Base-by-base conservation (phyloP, 2,797 vertebrate genomes). In the Florisuga fusca region DNA sequence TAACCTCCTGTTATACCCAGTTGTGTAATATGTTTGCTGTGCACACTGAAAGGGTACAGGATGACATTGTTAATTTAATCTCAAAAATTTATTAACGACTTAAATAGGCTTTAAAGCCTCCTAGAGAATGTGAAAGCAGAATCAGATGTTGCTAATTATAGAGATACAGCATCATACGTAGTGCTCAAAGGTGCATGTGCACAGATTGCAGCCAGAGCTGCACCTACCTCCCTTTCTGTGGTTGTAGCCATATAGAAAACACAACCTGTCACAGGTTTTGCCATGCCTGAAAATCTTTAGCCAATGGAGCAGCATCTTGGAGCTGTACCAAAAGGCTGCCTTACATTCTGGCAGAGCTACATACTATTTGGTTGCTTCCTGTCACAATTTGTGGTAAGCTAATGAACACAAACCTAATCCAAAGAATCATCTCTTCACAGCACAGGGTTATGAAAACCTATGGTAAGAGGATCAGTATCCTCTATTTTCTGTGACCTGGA, bases 191-290 rank as follows among this genome's bases (percentile, higher is more conserved):
- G 6, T 50, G 25, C 7, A 50, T 7, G 5, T 8, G 41, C 17
- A 45, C n/a, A 7, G 5, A 11, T 1, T 46, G 64, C 16, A 46
- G 21, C 29, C 27, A 57, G 50, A 82, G 31, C 10, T 57, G 20
- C 6, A 3, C 12, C 34, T 9, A n/a, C 45, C 12, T 75, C 62
- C 1, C 1, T 45, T 61, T 20, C 46, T 16, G 15, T 2, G 1
- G 16, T 13, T 54, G 31, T 2, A 79, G 25, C 9, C 34, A 31
- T 15, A 34, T 7, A 66, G 38, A 54, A 93, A 87, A 48, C 8
- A 53, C 18, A 61, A n/a, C 2, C 15, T 25, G 25, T 4, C 14
- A 18, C 51, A 41, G 15, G 4, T 46, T 74, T 63, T 67, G n/a
- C 16, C 45, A 18, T 15, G 7, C 15, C 45, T 53, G 18, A 48